Conservation (phyloP, 2,113 vertebrate genomes). For the Platysteira castanea region DNA sequence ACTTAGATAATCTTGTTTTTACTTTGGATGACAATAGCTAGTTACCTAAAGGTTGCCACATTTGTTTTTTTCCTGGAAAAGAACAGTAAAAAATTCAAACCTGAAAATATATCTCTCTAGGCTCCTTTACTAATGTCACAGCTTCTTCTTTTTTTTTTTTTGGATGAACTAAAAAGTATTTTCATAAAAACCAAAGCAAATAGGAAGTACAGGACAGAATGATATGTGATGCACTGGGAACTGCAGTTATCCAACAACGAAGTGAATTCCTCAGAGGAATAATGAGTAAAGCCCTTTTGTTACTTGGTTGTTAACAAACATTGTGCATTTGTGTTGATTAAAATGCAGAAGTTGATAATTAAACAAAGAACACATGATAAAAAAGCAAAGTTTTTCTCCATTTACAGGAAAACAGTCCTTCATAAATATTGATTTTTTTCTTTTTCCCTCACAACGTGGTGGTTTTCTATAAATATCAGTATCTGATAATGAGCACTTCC, state of each 20-base stretch:
- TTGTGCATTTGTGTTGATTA: slow-evolving; percentile 12
- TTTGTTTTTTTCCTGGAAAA: neutral
- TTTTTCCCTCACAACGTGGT: neutral
- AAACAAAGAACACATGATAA: neutral
- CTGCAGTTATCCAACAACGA: neutral
- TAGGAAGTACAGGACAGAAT: neutral
- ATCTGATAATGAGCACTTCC: slow-evolving; percentile 43
- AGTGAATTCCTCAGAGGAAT: neutral
- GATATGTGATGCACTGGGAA: neutral
- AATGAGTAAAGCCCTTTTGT: neutral
- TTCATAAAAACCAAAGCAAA: neutral
- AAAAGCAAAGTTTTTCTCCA: neutral
- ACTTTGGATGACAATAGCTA: neutral
- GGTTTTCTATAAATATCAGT: slow-evolving; percentile 54
- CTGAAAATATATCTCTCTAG: neutral
- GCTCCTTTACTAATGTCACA: neutral
- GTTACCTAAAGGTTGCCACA: slow-evolving; percentile 1
- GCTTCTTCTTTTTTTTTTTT: neutral
- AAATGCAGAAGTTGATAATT: slow-evolving; percentile 18
- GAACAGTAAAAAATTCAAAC: neutral
- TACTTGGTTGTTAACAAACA: slow-evolving; percentile 3
- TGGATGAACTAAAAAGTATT: neutral
- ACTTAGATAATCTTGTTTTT: slow-evolving; percentile 46
- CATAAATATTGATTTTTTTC: neutral
- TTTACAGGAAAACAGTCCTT: slow-evolving; percentile 15